Percentiles rank a stretch among this genome's conserved stretches.
Evolutionary conservation across 2,888 invertebrate species (phyloP).

Genomic region (Argyra leucocephala): DNA sequence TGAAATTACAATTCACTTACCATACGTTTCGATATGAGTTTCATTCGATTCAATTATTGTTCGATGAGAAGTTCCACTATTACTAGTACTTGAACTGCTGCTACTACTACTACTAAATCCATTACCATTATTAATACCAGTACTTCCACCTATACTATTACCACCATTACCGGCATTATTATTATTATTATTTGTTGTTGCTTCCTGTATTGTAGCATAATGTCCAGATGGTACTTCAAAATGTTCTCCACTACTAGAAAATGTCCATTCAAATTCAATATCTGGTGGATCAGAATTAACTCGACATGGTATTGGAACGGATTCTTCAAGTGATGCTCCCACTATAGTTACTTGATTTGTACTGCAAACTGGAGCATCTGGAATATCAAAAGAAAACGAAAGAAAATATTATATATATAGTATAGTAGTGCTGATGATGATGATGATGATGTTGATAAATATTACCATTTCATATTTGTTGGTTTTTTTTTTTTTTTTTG

Average conservation of each 20-base stretch:
- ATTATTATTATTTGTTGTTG: conserved; percentile 36
- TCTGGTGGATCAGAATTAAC: conserved; percentile 80
- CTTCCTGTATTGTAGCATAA: conserved; percentile 50
- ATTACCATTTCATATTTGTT: too few species aligned
- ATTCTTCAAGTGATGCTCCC: conserved; percentile 77
- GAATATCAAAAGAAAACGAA: conserved; percentile 22
- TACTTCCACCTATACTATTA: not conserved
- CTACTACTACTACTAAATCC: not conserved
- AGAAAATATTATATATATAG: not conserved
- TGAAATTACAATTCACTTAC: conserved; percentile 28
- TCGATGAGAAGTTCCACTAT: conserved; percentile 37
- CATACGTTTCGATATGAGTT: conserved; percentile 42
- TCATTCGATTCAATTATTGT: conserved; percentile 42
- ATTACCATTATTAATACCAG: not conserved
- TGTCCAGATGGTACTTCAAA: conserved; percentile 64
- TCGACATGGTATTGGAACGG: conserved; percentile 70
- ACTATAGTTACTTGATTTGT: conserved; percentile 64
- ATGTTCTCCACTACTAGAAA: conserved; percentile 81
- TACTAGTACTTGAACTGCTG: not conserved
- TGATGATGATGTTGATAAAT: too few species aligned
- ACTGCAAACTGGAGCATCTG: conserved; percentile 76
- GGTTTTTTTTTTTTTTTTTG: too few species aligned
- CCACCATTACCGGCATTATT: not conserved
- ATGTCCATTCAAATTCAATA: conserved; percentile 80
- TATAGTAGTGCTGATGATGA: too few species aligned